Conservation (phyloP, 2,888 invertebrate genomes). For the Tribolium freemani region DNA sequence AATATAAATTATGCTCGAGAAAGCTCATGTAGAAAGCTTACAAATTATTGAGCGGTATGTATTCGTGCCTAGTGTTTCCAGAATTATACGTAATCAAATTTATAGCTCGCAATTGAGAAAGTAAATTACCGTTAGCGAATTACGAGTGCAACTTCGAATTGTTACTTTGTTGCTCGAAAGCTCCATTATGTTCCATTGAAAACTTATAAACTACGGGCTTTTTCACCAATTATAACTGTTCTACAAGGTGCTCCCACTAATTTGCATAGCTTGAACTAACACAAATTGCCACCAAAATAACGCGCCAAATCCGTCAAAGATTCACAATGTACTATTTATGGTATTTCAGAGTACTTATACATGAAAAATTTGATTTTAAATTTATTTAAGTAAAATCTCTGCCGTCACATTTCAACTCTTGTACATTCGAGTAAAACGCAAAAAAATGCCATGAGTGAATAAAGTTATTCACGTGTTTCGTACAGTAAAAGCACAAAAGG, state of each 20-base stretch:
- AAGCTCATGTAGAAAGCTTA: constrained; percentile 25
- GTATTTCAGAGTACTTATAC: not conserved
- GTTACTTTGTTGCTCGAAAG: constrained; percentile 29
- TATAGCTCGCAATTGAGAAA: constrained; percentile 41
- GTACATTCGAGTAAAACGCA: not conserved
- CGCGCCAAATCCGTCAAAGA: not conserved
- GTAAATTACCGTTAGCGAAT: constrained; percentile 39
- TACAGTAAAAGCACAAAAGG: not conserved
- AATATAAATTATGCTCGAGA: constrained; percentile 23
- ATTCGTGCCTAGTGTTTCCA: constrained; percentile 37
- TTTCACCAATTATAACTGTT: not conserved
- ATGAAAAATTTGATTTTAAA: too few relatives aligned
- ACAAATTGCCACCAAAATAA: not conserved
- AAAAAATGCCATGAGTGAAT: not conserved
- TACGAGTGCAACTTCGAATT: constrained; percentile 31
- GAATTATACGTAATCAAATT: constrained; percentile 42
- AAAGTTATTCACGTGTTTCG: not conserved
- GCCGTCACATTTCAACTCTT: not conserved
- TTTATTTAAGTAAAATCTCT: too few relatives aligned
- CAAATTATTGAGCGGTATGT: constrained; percentile 35
- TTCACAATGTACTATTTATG: not conserved
- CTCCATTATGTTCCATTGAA: constrained; percentile 18
- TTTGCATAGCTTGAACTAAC: not conserved
- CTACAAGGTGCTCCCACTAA: not conserved
- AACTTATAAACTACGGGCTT: not conserved